Evolutionary conservation across 2,797 vertebrate genomes (phyloP).

Genomic region (Avahi laniger): DNA sequence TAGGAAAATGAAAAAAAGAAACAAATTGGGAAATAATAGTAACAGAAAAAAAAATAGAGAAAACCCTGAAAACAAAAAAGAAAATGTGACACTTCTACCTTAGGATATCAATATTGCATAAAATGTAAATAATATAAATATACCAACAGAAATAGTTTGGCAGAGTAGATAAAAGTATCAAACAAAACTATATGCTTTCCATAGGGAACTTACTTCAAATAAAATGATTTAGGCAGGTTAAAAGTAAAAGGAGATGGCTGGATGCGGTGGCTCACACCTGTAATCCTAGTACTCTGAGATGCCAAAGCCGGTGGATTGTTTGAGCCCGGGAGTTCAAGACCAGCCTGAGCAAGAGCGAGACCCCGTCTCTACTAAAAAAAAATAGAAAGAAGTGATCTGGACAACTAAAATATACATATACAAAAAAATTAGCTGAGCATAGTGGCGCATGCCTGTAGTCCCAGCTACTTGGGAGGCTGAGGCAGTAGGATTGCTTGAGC

Average conservation of each 20-base stretch:
- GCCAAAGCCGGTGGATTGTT: too few species aligned
- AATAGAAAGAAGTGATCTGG: too few species aligned
- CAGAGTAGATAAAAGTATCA: not conserved
- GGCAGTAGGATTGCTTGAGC: too few species aligned
- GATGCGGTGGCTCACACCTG: too few species aligned
- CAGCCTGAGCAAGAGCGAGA: too few species aligned
- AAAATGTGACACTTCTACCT: not conserved
- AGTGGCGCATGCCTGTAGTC: too few species aligned
- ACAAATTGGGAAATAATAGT: not conserved
- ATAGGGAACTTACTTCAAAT: not conserved
- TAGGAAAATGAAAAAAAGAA: not conserved
- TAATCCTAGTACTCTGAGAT: too few species aligned
- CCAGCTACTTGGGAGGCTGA: too few species aligned
- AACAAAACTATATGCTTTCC: not conserved
- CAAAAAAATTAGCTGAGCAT: too few species aligned
- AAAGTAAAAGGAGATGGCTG: not conserved
- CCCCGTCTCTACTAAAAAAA: too few species aligned
- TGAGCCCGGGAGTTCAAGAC: too few species aligned
- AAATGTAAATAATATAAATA: not conserved
- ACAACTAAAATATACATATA: too few species aligned
- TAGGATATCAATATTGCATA: not conserved
- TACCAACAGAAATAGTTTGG: not conserved
- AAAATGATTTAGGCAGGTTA: not conserved
- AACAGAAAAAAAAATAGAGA: not conserved
- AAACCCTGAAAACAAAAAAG: not conserved